Conservation (phyloP, 2,888 invertebrate genomes). For the Iselma pallidipennis region DNA sequence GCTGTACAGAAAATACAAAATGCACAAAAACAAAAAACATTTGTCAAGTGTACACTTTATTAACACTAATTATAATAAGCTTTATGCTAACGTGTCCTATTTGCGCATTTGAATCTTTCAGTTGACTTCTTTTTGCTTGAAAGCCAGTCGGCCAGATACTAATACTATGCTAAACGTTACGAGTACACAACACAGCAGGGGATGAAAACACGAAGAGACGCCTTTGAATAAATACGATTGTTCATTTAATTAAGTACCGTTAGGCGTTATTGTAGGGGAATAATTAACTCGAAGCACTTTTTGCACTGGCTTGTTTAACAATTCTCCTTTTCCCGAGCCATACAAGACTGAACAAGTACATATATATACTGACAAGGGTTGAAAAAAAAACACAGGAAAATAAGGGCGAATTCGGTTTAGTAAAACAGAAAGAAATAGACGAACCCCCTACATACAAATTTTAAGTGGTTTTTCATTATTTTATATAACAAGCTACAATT, state of each 20-base stretch:
- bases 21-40: neutral
- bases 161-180: conserved; percentile 11
- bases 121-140: conserved; percentile 11
- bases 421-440: neutral
- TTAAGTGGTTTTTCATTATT: conserved; percentile 13
- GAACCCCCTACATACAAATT: conserved; percentile 1
- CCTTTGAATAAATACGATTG: conserved; percentile 42
- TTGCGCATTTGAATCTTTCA: conserved; percentile 11
- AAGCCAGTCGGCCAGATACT: conserved; percentile 15
- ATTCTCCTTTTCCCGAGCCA: conserved; percentile 19
- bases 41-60: neutral
- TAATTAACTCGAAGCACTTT: conserved; percentile 39
- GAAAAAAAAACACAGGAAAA: neutral
- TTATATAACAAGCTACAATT: conserved; percentile 3
- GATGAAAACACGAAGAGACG: conserved; percentile 23
- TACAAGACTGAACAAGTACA: conserved; percentile 4
- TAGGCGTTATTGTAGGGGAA: conserved; percentile 33
- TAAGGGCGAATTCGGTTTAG: neutral
- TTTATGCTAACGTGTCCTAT: neutral
- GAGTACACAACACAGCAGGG: neutral
- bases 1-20: neutral
- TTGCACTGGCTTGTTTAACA: conserved; percentile 29
- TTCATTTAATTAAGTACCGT: conserved; percentile 45
- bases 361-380: neutral
- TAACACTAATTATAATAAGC: neutral